Evolutionary conservation across 2,113 vertebrate species (phyloP).

Genomic region (Sterna hirundo): DNA sequence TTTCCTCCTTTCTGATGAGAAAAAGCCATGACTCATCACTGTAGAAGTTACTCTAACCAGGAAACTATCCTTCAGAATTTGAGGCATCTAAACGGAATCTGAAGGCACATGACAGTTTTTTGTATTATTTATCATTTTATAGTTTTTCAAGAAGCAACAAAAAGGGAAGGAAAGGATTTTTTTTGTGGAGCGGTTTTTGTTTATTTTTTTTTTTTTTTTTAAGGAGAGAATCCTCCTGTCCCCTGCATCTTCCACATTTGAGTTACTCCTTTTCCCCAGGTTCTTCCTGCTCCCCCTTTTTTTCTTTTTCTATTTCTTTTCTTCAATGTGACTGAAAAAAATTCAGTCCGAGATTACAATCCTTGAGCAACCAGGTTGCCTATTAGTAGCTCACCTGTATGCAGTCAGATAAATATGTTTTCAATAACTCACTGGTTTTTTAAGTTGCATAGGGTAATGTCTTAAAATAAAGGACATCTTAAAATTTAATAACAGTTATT

Average conservation of each 20-base stretch:
- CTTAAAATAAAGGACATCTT: background rate
- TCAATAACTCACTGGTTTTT: background rate
- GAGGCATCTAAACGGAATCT: background rate
- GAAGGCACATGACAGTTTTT: background rate
- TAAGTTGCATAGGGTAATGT: background rate
- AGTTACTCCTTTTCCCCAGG: background rate
- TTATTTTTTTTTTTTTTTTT: background rate
- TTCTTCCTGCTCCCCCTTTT: background rate
- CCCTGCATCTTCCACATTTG: background rate
- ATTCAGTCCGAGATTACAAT: background rate
- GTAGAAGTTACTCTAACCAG: background rate
- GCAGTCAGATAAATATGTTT: background rate
- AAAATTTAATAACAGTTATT: background rate
- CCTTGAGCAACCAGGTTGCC: background rate
- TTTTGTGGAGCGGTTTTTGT: rapidly evolving
- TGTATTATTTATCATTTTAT: background rate
- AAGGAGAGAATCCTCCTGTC: background rate
- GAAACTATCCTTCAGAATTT: background rate
- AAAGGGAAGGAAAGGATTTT: background rate
- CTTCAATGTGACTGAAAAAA: background rate
- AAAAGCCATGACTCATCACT: background rate
- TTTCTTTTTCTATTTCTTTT: background rate
- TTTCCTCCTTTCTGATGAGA: background rate
- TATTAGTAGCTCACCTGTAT: background rate
- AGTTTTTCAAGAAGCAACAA: background rate